A percentile compares a stretch with the other conserved stretches of the same genome.
Conservation (phyloP, 2,113 vertebrate genomes). For the Oophaga pumilio region DNA sequence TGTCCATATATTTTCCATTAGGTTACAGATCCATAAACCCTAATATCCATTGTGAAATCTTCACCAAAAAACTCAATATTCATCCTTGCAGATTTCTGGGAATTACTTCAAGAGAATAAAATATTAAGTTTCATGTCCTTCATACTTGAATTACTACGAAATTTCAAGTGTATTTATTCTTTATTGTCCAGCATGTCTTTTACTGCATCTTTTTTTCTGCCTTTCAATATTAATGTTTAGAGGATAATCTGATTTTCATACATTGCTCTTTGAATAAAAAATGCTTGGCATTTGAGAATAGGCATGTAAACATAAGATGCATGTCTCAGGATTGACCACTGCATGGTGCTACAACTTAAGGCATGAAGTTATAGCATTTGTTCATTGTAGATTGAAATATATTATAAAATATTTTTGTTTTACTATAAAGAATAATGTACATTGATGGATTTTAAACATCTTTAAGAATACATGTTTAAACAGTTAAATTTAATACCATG, state of each 20-base stretch:
- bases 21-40: too few species aligned
- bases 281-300: not conserved
- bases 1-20: too few species aligned
- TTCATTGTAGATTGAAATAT: not conserved
- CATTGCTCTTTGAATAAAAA: not conserved
- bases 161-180: not conserved
- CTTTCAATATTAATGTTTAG: not conserved
- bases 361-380: not conserved
- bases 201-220: not conserved
- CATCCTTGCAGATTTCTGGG: too few species aligned
- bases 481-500: not conserved
- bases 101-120: not conserved
- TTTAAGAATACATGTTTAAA: not conserved
- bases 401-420: not conserved
- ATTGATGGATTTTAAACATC: not conserved
- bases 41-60: too few species aligned
- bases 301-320: not conserved
- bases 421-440: not conserved
- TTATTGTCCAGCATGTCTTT: not conserved
- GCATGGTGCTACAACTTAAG: constrained; percentile 23
- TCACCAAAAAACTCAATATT: too few species aligned
- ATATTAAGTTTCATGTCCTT: not conserved
- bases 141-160: not conserved
- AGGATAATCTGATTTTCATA: not conserved
- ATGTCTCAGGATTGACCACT: constrained; percentile 14